Percentiles rank a stretch among this genome's conserved stretches.
Evolutionary conservation across 1,140 invertebrate species (phyloP).

Genomic region (Aethina tumida): DNA sequence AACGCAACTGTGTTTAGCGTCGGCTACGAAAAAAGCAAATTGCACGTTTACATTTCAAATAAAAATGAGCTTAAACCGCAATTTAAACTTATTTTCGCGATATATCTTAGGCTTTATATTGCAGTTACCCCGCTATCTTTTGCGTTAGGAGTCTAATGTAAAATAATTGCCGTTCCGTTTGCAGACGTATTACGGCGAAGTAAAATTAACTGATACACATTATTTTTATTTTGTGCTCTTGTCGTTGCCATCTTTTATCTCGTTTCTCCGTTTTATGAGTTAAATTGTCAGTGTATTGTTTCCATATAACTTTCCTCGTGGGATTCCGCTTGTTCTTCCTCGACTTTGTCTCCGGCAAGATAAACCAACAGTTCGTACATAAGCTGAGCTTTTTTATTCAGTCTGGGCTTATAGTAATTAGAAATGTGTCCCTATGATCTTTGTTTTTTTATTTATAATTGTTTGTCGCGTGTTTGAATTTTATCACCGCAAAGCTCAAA

Average conservation of each 20-base stretch:
- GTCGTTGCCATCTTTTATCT: constrained; percentile 12
- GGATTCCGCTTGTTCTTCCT: too few relatives aligned
- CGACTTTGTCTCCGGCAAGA: too few relatives aligned
- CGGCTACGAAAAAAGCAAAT: constrained; percentile 19
- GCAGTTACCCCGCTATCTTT: constrained; percentile 9
- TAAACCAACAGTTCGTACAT: too few relatives aligned
- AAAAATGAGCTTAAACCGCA: constrained; percentile 21
- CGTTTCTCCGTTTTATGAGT: constrained; percentile 6
- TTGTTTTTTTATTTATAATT: too few relatives aligned
- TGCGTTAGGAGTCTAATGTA: constrained; percentile 21
- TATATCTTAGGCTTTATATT: constrained; percentile 22
- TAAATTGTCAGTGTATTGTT: too few relatives aligned
- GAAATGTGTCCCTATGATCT: too few relatives aligned
- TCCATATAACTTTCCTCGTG: too few relatives aligned
- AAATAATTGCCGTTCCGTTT: constrained; percentile 25
- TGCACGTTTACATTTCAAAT: constrained; percentile 20
- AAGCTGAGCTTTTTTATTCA: too few relatives aligned
- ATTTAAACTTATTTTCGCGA: constrained; percentile 21
- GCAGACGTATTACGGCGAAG: constrained; percentile 17
- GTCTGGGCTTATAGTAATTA: too few relatives aligned
- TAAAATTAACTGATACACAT: constrained; percentile 24
- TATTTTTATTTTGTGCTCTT: constrained; percentile 20
- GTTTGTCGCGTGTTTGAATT: too few relatives aligned
- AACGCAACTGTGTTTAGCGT: too few relatives aligned
- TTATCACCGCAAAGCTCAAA: too few relatives aligned